A percentile compares a stretch with the other conserved stretches of the same genome.
Evolutionary conservation across 2,797 vertebrate species (phyloP).

Genomic region (Lates japonicus): DNA sequence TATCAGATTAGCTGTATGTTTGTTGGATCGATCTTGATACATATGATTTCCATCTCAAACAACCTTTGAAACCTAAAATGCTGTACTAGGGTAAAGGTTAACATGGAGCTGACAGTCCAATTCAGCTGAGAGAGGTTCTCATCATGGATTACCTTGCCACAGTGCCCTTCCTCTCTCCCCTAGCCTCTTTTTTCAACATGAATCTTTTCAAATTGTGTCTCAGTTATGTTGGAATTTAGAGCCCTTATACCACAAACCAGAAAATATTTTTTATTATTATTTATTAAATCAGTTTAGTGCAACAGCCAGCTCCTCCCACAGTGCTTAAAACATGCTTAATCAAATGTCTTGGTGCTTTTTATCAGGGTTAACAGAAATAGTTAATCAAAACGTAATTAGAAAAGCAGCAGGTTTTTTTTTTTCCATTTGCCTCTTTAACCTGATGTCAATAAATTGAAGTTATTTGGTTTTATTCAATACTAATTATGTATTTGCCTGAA

Average conservation of each 20-base stretch:
- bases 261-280: neutral
- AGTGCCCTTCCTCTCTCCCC: conserved; percentile 52
- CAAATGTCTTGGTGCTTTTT: conserved; percentile 21
- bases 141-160: conserved; percentile 75
- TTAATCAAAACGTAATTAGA: conserved; percentile 49
- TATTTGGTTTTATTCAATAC: conserved; percentile 59
- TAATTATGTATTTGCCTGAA: conserved; percentile 61
- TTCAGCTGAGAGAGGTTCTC: conserved; percentile 78
- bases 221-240: conserved; percentile 21
- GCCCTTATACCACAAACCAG: conserved; percentile 1
- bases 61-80: conserved; percentile 81
- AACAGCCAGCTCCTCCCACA: neutral
- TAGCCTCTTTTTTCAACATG: conserved; percentile 39
- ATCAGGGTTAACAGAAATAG: too few species aligned
- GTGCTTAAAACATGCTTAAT: conserved; percentile 34
- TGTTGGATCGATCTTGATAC: conserved; percentile 70
- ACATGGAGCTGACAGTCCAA: conserved; percentile 73
- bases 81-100: conserved; percentile 77
- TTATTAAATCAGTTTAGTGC: conserved; percentile 4
- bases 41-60: conserved; percentile 75
- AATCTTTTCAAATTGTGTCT: conserved; percentile 39
- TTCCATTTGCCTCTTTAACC: conserved; percentile 53
- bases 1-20: conserved; percentile 77
- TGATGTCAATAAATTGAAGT: conserved; percentile 43
- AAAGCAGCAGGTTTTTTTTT: conserved; percentile 33